phyloP scores from a whole-genome alignment of 2,113 vertebrate genomes.

The Kryptolebias marmoratus region DNA sequence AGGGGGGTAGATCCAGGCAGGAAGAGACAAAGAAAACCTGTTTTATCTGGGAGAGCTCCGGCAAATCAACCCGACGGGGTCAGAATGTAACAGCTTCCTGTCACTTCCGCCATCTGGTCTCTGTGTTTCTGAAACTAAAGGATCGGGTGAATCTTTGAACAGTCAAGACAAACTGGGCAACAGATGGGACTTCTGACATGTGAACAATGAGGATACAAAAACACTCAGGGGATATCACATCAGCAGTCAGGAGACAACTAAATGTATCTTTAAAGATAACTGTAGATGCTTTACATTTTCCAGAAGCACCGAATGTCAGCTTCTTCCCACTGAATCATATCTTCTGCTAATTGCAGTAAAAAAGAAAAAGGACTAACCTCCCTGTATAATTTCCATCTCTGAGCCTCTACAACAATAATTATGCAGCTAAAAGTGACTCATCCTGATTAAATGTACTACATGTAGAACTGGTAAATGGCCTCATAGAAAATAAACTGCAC shows the following conservation, averaged over 20 bases:
- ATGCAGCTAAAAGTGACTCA: no score
- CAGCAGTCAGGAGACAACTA: slow-evolving; percentile 5
- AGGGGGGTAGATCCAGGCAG: not conserved
- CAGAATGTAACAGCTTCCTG: slow-evolving; percentile 15
- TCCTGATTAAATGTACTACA: no score
- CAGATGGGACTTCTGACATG: slow-evolving; percentile 51
- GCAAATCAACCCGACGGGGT: slow-evolving; percentile 8
- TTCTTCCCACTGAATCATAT: not conserved
- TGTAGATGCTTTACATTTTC: slow-evolving; percentile 1
- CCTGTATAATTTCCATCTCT: no score
- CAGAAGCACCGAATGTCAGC: not conserved
- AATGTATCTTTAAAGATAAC: not conserved
- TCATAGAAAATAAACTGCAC: no score
- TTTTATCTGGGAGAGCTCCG: not conserved
- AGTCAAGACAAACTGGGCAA: slow-evolving; percentile 9
- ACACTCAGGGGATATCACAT: slow-evolving; percentile 22
- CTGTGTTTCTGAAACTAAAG: slow-evolving; percentile 23
- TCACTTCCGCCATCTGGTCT: slow-evolving; percentile 51
- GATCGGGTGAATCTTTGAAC: slow-evolving; percentile 26
- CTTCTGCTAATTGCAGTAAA: no score
- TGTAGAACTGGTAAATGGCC: no score
- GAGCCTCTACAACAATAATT: no score
- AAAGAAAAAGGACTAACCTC: no score
- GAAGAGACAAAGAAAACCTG: not conserved
- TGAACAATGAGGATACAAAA: slow-evolving; percentile 19